A percentile compares a stretch with the other conserved stretches of the same genome.
Conservation (phyloP, 2,888 invertebrate species). For the Entomobrya multifasciata region DNA sequence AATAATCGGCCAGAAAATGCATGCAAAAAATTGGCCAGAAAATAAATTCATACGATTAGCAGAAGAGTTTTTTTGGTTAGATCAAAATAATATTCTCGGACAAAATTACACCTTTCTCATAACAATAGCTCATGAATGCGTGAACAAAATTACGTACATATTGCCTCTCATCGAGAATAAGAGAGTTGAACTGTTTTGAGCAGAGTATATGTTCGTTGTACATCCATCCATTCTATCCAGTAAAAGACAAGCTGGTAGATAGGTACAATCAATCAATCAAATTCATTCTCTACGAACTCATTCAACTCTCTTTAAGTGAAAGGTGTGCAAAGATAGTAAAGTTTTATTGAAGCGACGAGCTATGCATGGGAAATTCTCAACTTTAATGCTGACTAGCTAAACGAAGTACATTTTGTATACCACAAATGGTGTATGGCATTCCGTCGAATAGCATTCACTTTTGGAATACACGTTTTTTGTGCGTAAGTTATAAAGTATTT, state of each 20-base stretch:
- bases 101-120: conserved; percentile 54
- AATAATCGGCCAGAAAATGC: too few relatives aligned
- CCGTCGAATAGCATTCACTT: too few relatives aligned
- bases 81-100: too few relatives aligned
- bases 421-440: background rate
- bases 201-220: background rate
- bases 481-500: too few relatives aligned
- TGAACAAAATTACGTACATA: conserved; percentile 58
- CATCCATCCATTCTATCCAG: conserved; percentile 25
- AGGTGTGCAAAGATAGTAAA: conserved; percentile 6
- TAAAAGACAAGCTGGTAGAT: conserved; percentile 20
- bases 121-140: conserved; percentile 55
- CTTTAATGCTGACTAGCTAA: background rate
- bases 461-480: too few relatives aligned
- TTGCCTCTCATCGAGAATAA: conserved; percentile 34
- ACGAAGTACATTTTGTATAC: too few relatives aligned
- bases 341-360: conserved; percentile 2
- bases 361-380: background rate
- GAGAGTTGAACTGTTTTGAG: conserved; percentile 4
- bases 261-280: conserved; percentile 63
- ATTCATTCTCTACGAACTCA: conserved; percentile 45
- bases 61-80: too few relatives aligned
- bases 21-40: too few relatives aligned
- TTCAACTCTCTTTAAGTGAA: too few relatives aligned
- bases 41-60: too few relatives aligned